Evolutionary conservation across 2,113 vertebrate species (phyloP).

Genomic region (Prionailurus viverrinus): DNA sequence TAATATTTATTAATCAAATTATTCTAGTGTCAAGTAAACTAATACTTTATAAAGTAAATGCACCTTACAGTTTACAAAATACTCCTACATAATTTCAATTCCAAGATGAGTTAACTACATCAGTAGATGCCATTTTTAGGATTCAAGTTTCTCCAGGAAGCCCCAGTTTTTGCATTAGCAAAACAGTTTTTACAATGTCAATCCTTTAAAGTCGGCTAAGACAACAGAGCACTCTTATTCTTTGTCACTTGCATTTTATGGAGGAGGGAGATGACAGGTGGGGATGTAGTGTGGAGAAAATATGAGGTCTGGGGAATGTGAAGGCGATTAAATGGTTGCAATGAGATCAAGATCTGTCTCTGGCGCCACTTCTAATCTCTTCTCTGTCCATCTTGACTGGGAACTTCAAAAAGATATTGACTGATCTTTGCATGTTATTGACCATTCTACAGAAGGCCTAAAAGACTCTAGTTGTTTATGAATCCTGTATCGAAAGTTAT

Average conservation of each 20-base stretch:
- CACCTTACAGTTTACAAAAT: neutral
- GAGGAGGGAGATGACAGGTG: neutral
- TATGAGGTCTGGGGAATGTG: neutral
- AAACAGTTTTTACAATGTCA: neutral
- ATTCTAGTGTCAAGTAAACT: neutral
- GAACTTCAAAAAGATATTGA: neutral
- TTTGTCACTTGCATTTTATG: neutral
- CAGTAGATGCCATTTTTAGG: neutral
- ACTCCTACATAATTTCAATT: neutral
- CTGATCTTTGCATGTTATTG: neutral
- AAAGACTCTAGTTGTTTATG: neutral
- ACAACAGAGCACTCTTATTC: neutral
- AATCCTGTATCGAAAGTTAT: neutral
- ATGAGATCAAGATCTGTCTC: neutral
- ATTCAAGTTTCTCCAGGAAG: constrained; percentile 6
- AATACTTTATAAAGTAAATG: neutral
- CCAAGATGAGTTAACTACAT: neutral
- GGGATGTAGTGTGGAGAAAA: neutral
- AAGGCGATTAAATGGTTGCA: neutral
- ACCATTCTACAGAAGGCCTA: neutral
- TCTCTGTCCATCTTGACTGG: neutral
- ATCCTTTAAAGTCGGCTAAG: constrained; percentile 12
- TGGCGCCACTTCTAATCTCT: neutral
- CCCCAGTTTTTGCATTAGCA: neutral
- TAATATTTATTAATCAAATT: constrained; percentile 25